phyloP scores from a whole-genome alignment of 2,113 vertebrate species.

The Andinoacara biseriatus region DNA sequence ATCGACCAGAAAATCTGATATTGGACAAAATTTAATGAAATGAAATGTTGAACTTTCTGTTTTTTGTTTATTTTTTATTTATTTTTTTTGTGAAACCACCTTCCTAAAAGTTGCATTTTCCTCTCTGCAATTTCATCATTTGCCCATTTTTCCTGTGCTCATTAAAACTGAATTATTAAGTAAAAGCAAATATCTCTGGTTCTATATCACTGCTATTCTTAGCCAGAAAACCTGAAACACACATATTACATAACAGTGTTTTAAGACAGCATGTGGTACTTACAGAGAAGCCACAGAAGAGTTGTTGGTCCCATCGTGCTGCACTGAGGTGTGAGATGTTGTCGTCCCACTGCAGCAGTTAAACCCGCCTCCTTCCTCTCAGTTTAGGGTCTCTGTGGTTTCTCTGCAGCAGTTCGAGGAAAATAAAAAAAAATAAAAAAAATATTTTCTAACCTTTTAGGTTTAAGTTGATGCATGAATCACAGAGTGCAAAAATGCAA shows the following conservation, averaged over 20 bases:
- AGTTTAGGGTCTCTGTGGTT: background rate
- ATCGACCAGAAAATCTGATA: background rate
- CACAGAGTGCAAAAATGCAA: background rate
- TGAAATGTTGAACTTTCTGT: background rate
- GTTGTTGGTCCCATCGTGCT: rapidly evolving
- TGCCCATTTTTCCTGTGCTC: rapidly evolving
- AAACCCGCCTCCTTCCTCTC: background rate
- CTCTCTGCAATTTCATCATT: too few relatives aligned
- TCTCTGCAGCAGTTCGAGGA: background rate
- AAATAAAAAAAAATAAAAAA: too few relatives aligned
- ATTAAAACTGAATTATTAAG: rapidly evolving
- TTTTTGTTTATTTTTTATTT: background rate
- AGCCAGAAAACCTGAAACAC: background rate
- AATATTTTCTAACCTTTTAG: background rate
- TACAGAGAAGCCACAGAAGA: background rate
- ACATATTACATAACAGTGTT: rapidly evolving
- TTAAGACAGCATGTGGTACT: rapidly evolving
- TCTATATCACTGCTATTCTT: rapidly evolving
- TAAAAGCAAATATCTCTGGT: background rate
- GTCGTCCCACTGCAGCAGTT: background rate
- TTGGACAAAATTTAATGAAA: rapidly evolving
- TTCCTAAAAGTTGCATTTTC: too few relatives aligned
- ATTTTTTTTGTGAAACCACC: too few relatives aligned
- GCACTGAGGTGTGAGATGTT: rapidly evolving
- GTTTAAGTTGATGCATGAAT: rapidly evolving